Percentiles rank a stretch among this genome's conserved stretches.
phyloP scores from a whole-genome alignment of 2,113 vertebrate genomes.

The Terrapene triunguis region DNA sequence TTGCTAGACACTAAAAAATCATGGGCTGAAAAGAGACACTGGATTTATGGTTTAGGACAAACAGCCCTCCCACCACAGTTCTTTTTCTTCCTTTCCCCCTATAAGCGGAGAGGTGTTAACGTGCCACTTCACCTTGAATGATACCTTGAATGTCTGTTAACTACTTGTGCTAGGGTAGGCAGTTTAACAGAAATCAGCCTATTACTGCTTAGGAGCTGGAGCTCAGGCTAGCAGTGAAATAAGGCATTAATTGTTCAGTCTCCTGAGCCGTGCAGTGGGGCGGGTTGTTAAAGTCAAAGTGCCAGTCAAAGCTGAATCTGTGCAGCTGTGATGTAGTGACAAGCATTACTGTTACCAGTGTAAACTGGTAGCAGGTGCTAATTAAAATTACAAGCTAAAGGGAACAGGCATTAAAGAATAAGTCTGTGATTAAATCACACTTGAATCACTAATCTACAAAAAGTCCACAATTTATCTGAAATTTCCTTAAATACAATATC shows the following conservation, averaged over 20 bases:
- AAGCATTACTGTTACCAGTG: constrained; percentile 71
- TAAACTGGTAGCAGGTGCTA: constrained; percentile 79
- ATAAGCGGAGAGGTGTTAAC: background rate
- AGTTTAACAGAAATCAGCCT: no score
- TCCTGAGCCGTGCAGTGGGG: constrained; percentile 24
- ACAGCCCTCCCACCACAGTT: no score
- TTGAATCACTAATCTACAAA: constrained; percentile 81
- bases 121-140: background rate
- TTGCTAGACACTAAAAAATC: no score
- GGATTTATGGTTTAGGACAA: no score
- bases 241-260: constrained; percentile 36
- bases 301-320: constrained; percentile 48
- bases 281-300: constrained; percentile 71
- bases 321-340: constrained; percentile 67
- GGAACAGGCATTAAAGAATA: constrained; percentile 79
- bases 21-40: no score
- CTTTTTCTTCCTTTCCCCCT: background rate
- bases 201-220: background rate
- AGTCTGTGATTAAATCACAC: constrained; percentile 78
- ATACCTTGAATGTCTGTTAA: background rate
- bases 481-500: constrained; percentile 78
- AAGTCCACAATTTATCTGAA: constrained; percentile 80
- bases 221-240: constrained; percentile 46
- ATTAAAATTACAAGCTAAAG: constrained; percentile 84
- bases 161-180: background rate